A percentile compares a stretch with the other conserved stretches of the same genome.
These are phyloP conservation scores for Palloptera scutellata DNA, from an alignment of 2,888 invertebrate species.

Conservation along the genomic window DNA sequence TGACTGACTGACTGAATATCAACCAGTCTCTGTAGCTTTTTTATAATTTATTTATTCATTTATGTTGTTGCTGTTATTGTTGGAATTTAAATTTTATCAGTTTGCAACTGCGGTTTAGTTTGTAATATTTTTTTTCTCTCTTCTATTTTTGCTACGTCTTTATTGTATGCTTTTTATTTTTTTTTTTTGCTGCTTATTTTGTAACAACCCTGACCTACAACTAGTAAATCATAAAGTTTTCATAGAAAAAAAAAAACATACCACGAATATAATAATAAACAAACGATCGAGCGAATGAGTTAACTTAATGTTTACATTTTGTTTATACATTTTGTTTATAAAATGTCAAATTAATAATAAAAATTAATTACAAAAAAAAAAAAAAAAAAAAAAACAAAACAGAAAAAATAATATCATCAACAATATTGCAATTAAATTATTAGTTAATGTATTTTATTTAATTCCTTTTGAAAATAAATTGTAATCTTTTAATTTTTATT, in stretches of 20 bases:
- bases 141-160: neutral
- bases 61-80: constrained; percentile 5
- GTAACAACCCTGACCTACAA: constrained; percentile 44
- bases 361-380: too few relatives aligned
- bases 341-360: too few relatives aligned
- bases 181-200: too few relatives aligned
- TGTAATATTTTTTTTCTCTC: neutral
- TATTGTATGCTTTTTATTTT: neutral
- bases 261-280: neutral
- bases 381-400: too few relatives aligned
- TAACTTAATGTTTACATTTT: too few relatives aligned
- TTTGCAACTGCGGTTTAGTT: neutral
- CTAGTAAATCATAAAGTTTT: constrained; percentile 37
- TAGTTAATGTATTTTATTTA: too few relatives aligned
- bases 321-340: too few relatives aligned
- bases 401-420: too few relatives aligned
- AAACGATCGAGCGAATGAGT: neutral
- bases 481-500: too few relatives aligned
- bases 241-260: neutral
- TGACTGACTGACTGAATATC: neutral
- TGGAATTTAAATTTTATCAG: constrained; percentile 1
- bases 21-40: neutral
- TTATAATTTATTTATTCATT: neutral
- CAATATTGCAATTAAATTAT: too few relatives aligned
- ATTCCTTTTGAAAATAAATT: too few relatives aligned